Percentiles rank a stretch among this genome's conserved stretches.
These are phyloP conservation scores for Ptychochromis oligacanthus DNA, from an alignment of 2,113 vertebrate species.

Conservation along the genomic window DNA sequence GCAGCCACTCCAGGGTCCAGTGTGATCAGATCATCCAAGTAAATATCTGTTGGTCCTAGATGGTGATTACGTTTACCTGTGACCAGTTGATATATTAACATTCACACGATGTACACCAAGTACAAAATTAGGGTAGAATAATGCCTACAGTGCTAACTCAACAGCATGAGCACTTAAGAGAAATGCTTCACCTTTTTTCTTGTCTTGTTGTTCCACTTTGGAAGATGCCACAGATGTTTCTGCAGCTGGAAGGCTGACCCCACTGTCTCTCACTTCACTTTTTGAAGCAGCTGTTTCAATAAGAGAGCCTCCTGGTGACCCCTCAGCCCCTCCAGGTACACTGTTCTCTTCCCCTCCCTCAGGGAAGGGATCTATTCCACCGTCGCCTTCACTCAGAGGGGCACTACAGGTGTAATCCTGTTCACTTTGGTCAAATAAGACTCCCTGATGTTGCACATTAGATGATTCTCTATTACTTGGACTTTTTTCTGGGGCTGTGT, in stretches of 20 bases:
- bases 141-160: not conserved
- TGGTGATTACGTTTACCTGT: slow-evolving; percentile 81
- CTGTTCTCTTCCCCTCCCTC: slow-evolving; percentile 55
- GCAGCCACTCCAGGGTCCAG: slow-evolving; percentile 83
- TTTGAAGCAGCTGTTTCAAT: slow-evolving; percentile 15
- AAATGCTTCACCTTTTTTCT: slow-evolving; percentile 72
- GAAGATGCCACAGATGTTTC: slow-evolving; percentile 49
- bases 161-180: not conserved
- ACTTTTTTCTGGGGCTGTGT: not conserved
- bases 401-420: not conserved
- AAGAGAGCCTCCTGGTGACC: not conserved
- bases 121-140: not conserved
- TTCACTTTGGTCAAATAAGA: slow-evolving; percentile 10
- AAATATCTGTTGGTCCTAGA: slow-evolving; percentile 84
- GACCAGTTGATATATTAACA: slow-evolving; percentile 2
- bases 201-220: slow-evolving; percentile 67
- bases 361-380: slow-evolving; percentile 48
- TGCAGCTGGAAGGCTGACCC: not conserved
- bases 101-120: not conserved
- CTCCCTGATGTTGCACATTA: not conserved
- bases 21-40: slow-evolving; percentile 84
- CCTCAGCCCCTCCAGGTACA: not conserved
- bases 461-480: not conserved
- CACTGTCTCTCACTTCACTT: not conserved
- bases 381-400: slow-evolving; percentile 48